Evolutionary conservation across 2,888 invertebrate genomes (phyloP).

Genomic region (Branchipolynoe longqiensis): DNA sequence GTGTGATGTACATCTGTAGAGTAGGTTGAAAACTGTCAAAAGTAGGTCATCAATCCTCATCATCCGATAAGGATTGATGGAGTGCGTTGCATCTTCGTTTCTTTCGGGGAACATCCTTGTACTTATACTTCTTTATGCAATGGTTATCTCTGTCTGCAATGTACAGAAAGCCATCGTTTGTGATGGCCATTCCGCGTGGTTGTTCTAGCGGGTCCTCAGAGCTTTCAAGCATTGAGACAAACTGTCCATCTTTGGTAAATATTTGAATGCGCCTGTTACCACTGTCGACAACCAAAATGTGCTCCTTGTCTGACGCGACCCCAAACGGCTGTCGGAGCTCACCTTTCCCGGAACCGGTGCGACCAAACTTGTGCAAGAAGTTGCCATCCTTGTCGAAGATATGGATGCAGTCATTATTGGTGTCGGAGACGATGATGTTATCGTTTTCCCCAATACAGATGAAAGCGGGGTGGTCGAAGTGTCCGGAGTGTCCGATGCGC

Average conservation of each 20-base stretch:
- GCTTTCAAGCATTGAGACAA: slow-evolving; percentile 68
- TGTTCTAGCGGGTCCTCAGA: slow-evolving; percentile 64
- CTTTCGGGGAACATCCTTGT: too few species aligned
- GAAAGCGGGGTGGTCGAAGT: slow-evolving; percentile 69
- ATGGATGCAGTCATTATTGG: slow-evolving; percentile 66
- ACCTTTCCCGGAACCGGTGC: slow-evolving; percentile 65
- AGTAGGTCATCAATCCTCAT: too few species aligned
- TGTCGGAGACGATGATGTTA: slow-evolving; percentile 68
- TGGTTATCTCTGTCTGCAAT: slow-evolving; percentile 69
- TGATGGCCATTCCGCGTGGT: slow-evolving; percentile 67
- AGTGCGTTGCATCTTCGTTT: too few species aligned
- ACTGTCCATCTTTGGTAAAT: slow-evolving; percentile 65
- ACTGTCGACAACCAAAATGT: slow-evolving; percentile 67
- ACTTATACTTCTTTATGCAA: slow-evolving; percentile 67
- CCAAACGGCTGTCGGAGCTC: slow-evolving; percentile 68
- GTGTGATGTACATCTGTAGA: too few species aligned
- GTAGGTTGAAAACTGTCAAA: too few species aligned
- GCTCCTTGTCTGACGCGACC: slow-evolving; percentile 64
- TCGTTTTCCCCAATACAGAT: slow-evolving; percentile 66
- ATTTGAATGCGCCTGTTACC: slow-evolving; percentile 67
- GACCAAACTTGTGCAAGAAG: slow-evolving; percentile 65
- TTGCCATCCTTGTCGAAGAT: slow-evolving; percentile 65
- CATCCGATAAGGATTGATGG: too few species aligned
- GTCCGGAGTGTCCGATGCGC: slow-evolving; percentile 63
- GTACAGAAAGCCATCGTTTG: slow-evolving; percentile 65